Percentiles rank a stretch among this genome's conserved stretches.
These are phyloP conservation scores for Cryptophagus acutangulus DNA, from an alignment of 2,888 invertebrate genomes.

Conservation along the genomic window DNA sequence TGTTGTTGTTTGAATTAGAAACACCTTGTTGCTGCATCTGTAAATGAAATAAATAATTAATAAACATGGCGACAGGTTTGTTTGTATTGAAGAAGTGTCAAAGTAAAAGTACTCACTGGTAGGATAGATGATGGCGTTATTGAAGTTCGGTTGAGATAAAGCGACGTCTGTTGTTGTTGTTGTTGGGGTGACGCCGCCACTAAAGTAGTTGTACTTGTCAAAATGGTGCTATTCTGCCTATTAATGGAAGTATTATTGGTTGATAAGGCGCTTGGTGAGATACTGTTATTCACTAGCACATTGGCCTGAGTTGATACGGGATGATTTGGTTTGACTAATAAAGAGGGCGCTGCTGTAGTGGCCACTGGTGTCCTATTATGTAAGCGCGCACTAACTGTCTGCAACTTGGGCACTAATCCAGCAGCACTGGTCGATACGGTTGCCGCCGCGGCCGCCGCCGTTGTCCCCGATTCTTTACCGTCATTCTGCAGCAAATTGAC, in stretches of 20 bases:
- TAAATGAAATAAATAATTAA: too few species aligned
- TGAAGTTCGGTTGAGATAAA: too few species aligned
- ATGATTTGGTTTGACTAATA: conserved; percentile 6
- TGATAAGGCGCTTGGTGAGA: conserved; percentile 41
- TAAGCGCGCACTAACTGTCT: conserved; percentile 9
- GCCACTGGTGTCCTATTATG: conserved; percentile 17
- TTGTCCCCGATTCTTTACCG: conserved; percentile 48
- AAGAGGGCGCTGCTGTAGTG: conserved; percentile 8
- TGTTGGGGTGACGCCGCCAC: conserved; percentile 18
- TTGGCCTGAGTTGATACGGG: conserved; percentile 28
- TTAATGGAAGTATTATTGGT: conserved; percentile 33
- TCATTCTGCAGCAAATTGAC: conserved; percentile 91
- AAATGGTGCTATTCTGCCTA: conserved; percentile 31
- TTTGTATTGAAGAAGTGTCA: too few species aligned
- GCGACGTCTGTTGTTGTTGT: too few species aligned
- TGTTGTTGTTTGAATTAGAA: too few species aligned
- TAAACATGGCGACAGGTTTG: too few species aligned
- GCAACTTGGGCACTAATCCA: conserved; percentile 10
- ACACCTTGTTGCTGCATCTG: too few species aligned
- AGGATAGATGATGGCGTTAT: too few species aligned
- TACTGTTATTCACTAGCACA: conserved; percentile 31
- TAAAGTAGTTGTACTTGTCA: conserved; percentile 30
- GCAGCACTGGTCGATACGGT: conserved; percentile 7
- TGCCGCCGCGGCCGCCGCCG: conserved; percentile 28
- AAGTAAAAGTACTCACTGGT: too few species aligned